Base-by-base conservation (phyloP, 2,797 vertebrate species). In the Heterohyrax brucei region DNA sequence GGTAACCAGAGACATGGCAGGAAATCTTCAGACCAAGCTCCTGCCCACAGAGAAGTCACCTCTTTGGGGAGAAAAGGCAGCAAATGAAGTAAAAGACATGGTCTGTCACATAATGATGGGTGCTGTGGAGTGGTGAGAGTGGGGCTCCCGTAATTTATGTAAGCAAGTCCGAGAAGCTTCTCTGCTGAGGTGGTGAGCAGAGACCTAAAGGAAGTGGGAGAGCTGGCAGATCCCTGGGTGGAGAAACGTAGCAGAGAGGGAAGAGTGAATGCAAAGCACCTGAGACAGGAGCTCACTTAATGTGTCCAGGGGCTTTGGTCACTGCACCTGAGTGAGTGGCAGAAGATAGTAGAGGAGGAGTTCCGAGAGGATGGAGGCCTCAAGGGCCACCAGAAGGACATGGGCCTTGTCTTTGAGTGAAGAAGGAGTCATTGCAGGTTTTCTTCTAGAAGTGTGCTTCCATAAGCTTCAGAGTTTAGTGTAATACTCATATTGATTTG, bases 371-470 rank as follows among this genome's bases (percentile, higher is more conserved):
- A 30, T 44, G 7, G 7, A 48, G 39, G 26, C 72, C 59, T 78
- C 10, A n/a, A 21, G 16, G 56, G 68, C 22, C 3, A 3, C 33
- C 13, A 7, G 1, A 53, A 39, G 19, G 30, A 61, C 78, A 53
- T 33, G 80, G 50, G 10, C 62, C 18, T 30, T 30, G 12, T 62
- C 33, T 39, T 64, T 50, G 26, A 72, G 7, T 79, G 56, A 79
- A 89, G 21, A 72, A 19, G 50, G 26, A 26, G 44, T 44, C n/a
- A 14, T 50, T 84, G 9, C 46, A 22, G 80, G 33, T 19, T 87
- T 87, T 33, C 14, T 92, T 93, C 73, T 80, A 81, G 46, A 75
- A 76, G n/a, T 26, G 91, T 89, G 78, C 19, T 80, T 90, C 68
- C 61, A 39, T 50, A 66, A 77, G 61, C 33, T 68, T 28, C 21